Evolutionary conservation across 1,140 invertebrate species (phyloP), one percentile per base, ranked within the genome.

Genomic region (Nymphalis io): DNA sequence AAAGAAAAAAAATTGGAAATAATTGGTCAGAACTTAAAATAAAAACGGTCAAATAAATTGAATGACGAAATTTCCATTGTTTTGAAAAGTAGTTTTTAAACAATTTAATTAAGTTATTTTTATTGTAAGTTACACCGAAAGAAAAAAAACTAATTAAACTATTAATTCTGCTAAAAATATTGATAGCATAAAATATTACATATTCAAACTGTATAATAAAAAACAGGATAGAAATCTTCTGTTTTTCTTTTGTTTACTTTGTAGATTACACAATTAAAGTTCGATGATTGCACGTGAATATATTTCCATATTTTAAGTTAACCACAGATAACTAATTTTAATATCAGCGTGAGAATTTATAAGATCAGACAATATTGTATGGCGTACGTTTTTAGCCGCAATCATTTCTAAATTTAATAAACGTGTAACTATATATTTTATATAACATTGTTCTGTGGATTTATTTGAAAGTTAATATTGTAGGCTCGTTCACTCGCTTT

Each of bases 271-370:
- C 4, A 44, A 44, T 8, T 15, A n/a, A 44, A 44, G 40, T 44
- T 44, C 40, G 40, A 33, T 8, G 27, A 55, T 55, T 55, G 23
- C 51, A 11, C n/a, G 20, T 51, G 16, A 51, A 55, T 23, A 27
- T 4, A 27, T 27, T 27, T 12, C 21, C 51, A 55, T 55, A 55
- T 63, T 53, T 51, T 53, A 55, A 20, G n/a, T 59, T 39, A 18
- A 59, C 10, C 11, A 46, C 20, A 46, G 42, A 60, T 61, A 48
- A 61, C 21, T 51, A 16, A 38, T 13, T 38, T 51, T 62, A 62
- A 38, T 62, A 21, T 46, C 21, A 63, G 15, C 60, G 60, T 63
- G 44, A 53, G 60, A 63, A 39, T 59, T 23, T 59, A 18, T 15
- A 23, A 3, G 11, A 53, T 39, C 16, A 51, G 27, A 51, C 48